A percentile compares a stretch with the other conserved stretches of the same genome.
Evolutionary conservation across 2,888 invertebrate species (phyloP).

Genomic region (Leucophenga montana): DNA sequence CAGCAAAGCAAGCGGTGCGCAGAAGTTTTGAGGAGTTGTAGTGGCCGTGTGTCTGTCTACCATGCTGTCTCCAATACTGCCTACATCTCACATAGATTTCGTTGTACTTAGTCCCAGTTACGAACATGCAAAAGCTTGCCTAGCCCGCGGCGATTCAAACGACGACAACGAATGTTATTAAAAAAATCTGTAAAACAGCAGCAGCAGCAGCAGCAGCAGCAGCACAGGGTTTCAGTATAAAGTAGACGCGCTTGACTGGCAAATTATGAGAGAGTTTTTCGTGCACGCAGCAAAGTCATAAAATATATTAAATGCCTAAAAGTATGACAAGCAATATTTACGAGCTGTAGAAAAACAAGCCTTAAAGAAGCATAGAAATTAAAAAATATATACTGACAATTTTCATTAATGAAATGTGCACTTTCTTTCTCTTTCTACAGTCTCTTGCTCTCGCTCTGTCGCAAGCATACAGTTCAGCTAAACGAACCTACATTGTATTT

Average conservation of each 20-base stretch:
- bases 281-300: constrained; percentile 48
- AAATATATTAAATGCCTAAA: constrained; percentile 65
- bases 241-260: background rate
- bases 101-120: constrained; percentile 8
- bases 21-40: background rate
- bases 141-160: constrained; percentile 26
- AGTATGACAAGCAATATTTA: constrained; percentile 63
- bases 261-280: background rate
- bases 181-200: constrained; percentile 36
- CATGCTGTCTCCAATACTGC: background rate
- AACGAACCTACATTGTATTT: constrained; percentile 11
- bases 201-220: constrained; percentile 34
- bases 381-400: constrained; percentile 18
- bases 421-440: background rate
- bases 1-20: background rate
- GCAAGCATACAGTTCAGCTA: background rate
- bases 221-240: constrained; percentile 2
- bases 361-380: background rate
- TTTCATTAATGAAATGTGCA: constrained; percentile 53
- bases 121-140: constrained; percentile 14
- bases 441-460: background rate
- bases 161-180: constrained; percentile 57
- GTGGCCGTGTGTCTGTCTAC: constrained; percentile 16
- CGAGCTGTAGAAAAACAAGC: constrained; percentile 23
- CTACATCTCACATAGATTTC: background rate